Evolutionary conservation across 2,797 vertebrate genomes (phyloP).

Genomic region (Etheostoma nigrum): DNA sequence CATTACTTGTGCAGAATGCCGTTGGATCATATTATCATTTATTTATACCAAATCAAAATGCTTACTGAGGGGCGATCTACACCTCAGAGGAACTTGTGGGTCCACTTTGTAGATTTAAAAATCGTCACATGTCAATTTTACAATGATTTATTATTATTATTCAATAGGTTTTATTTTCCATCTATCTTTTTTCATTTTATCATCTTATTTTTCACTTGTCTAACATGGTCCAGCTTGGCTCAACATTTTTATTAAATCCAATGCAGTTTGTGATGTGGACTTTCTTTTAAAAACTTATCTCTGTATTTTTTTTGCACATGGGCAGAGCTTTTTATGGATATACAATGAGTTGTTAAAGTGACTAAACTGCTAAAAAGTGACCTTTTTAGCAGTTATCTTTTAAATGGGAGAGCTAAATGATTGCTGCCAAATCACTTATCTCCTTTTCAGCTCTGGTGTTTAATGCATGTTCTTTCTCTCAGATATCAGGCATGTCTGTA

Average conservation of each 20-base stretch:
- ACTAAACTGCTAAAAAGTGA: too few species aligned
- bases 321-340: neutral
- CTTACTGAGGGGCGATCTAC: neutral
- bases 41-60: neutral
- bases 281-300: neutral
- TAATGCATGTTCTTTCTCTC: constrained; percentile 25
- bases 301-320: neutral
- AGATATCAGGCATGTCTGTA: constrained; percentile 95
- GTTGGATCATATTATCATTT: neutral
- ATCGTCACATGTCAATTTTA: too few species aligned
- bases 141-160: too few species aligned
- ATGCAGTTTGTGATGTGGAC: neutral
- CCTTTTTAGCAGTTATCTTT: neutral
- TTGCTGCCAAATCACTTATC: neutral
- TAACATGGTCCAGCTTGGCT: neutral
- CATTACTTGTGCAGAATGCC: neutral
- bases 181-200: too few species aligned
- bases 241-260: neutral
- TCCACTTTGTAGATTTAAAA: neutral
- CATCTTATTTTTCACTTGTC: neutral
- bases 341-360: neutral
- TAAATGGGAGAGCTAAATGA: neutral
- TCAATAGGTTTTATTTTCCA: too few species aligned
- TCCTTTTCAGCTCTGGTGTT: neutral
- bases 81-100: neutral